Base-by-base conservation (phyloP, 2,113 vertebrate genomes). In the Cyprinodon tularosa region DNA sequence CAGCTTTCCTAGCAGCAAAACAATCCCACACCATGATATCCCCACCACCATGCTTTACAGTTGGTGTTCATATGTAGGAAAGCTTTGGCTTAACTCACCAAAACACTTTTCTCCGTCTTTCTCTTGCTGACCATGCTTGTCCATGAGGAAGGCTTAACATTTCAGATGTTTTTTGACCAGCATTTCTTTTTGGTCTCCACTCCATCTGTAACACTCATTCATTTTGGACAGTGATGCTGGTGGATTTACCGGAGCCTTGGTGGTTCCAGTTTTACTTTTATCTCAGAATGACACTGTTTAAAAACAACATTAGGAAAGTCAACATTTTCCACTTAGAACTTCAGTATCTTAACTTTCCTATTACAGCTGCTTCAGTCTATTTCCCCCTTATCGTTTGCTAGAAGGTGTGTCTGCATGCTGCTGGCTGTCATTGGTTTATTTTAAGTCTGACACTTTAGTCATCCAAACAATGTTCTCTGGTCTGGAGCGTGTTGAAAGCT, bases 391-490 rank as follows among this genome's bases (percentile, higher is more conserved):
- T 14, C 12, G 1, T 57, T 22, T 36, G 45, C 29, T 37, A 17
- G 10, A 0, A 44, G 12, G 68, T 2, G 29, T 37, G 62, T 64
- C 38, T 64, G 37, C 42, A 10, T 64, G 17, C 20, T 29, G 3
- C 1, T 45, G 62, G 53, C 37, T 36, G 57, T 65, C 2, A 37
- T 40, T 20, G 70, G 70, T 78, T 83, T 87, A 85, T 82, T 84
- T 86, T 74, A 66, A 13, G 82, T 10, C 12, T 68, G 76, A 79
- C 77, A 44, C 36, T 82, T 80, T 2, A 86, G 63, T 83, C 70
- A 74, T 82, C 66, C 80, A 45, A 39, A 77, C 76, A 81, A 68
- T 84, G 62, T 83, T 68, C 74, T 39, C 57, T 38, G 62, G 57
- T 15, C 47, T 60, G 42, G 2, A 29, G 17, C 50, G 44, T 39